Conservation (phyloP, 2,797 vertebrate genomes). For the Tokudaia muenninki region DNA sequence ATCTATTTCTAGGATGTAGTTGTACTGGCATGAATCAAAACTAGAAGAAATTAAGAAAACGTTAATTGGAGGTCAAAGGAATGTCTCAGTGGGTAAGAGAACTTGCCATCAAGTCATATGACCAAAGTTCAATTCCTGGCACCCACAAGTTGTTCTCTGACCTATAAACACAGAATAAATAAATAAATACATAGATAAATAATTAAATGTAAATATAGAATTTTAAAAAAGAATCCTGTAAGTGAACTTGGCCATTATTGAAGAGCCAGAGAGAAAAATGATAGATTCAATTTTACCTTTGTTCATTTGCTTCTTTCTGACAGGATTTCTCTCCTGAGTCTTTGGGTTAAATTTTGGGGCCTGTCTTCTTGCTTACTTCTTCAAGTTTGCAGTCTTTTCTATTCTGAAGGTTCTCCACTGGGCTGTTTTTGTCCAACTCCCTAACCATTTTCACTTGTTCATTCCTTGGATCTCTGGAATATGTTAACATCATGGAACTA, state of each 20-base stretch:
- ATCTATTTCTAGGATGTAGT: neutral
- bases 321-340: conserved; percentile 1
- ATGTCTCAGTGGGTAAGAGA: neutral
- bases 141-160: neutral
- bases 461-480: neutral
- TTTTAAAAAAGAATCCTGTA: neutral
- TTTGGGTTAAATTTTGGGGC: neutral
- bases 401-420: neutral
- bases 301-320: neutral
- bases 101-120: neutral
- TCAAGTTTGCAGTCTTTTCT: neutral
- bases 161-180: neutral
- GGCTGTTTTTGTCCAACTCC: neutral
- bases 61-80: neutral
- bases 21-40: conserved; percentile 8
- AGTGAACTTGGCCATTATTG: neutral
- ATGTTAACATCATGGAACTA: neutral
- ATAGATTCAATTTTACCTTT: neutral
- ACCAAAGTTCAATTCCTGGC: neutral
- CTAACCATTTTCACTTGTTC: neutral
- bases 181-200: neutral
- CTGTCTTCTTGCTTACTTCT: neutral
- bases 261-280: neutral
- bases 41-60: conserved; percentile 16
- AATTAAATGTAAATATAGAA: neutral